Conservation (phyloP, 2,113 vertebrate species). For the Canis aureus region DNA sequence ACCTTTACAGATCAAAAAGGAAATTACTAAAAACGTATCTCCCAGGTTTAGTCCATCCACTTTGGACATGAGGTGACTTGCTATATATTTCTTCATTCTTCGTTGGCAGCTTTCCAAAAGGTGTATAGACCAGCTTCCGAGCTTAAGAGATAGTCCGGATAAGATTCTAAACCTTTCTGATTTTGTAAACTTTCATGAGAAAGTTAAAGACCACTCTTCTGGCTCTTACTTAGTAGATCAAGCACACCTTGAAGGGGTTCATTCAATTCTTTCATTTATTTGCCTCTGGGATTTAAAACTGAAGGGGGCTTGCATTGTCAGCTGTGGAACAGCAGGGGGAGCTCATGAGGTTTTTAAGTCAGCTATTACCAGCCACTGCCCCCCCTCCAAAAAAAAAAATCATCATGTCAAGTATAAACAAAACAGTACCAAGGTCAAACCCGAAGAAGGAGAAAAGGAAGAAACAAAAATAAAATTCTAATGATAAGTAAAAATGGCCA, state of each 20-base stretch:
- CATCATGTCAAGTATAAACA: not conserved
- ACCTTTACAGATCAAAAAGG: not conserved
- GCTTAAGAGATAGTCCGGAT: not conserved
- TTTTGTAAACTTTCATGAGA: not conserved
- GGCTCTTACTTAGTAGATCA: not conserved
- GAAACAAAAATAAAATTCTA: not conserved
- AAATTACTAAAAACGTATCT: not conserved
- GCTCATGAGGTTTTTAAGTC: conserved; percentile 69
- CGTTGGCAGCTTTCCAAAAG: not conserved
- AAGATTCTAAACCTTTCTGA: not conserved
- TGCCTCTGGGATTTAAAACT: not conserved
- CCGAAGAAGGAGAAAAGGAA: not conserved
- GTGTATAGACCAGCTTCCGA: not conserved
- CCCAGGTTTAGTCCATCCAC: not conserved
- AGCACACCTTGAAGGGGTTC: not conserved
- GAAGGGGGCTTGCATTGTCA: not conserved
- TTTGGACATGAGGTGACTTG: not conserved
- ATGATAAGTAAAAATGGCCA: not conserved
- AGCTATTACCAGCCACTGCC: not conserved
- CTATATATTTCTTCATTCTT: conserved; percentile 14
- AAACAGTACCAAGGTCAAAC: not conserved
- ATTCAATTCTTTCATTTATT: not conserved
- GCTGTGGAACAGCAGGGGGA: conserved; percentile 75
- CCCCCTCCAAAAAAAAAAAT: not conserved
- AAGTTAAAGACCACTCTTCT: not conserved